phyloP scores from a whole-genome alignment of 1,140 invertebrate genomes.

The Caerostris darwini region DNA sequence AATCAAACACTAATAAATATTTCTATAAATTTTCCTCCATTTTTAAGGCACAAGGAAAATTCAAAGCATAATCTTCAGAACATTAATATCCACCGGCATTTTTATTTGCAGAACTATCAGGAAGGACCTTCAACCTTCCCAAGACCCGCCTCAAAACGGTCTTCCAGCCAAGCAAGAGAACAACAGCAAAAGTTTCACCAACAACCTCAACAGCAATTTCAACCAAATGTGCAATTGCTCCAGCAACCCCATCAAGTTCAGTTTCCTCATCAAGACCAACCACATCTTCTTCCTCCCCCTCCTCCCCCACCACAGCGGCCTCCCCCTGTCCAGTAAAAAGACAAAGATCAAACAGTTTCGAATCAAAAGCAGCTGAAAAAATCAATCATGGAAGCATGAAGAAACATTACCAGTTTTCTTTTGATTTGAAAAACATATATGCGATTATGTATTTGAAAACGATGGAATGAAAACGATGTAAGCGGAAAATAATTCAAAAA shows the following conservation, averaged over 20 bases:
- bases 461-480: neutral
- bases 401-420: neutral
- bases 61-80: no score
- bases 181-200: slow-evolving; percentile 41
- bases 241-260: slow-evolving; percentile 19
- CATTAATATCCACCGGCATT: no score
- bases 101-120: slow-evolving; percentile 56
- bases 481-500: neutral
- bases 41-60: no score
- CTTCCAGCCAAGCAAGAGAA: neutral
- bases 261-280: slow-evolving; percentile 20
- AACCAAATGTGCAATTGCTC: slow-evolving; percentile 2
- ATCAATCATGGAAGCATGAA: neutral
- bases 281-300: slow-evolving; percentile 57
- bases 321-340: neutral
- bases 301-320: slow-evolving; percentile 35
- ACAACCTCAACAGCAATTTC: neutral
- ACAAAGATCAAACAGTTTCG: neutral
- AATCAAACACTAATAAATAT: no score
- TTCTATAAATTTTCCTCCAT: no score
- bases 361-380: slow-evolving; percentile 1
- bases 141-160: slow-evolving; percentile 52
- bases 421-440: neutral
- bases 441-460: neutral
- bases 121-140: slow-evolving; percentile 73